A percentile compares a stretch with the other conserved stretches of the same genome.
Evolutionary conservation across 2,888 invertebrate species (phyloP).

Genomic region (Tachystola acroxantha): DNA sequence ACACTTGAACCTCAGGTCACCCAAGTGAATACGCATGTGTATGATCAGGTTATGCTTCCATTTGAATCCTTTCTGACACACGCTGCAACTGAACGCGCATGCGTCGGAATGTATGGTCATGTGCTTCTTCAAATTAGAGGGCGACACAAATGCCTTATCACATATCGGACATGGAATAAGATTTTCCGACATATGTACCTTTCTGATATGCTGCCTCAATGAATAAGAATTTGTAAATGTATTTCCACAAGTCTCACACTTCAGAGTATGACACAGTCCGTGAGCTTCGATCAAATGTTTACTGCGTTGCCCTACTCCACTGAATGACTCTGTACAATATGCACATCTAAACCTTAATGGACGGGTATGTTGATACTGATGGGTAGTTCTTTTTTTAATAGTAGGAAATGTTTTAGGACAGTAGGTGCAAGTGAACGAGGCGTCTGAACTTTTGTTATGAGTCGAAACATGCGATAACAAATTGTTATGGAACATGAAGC

Average conservation of each 20-base stretch:
- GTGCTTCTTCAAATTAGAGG: constrained; percentile 41
- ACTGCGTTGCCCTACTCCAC: constrained; percentile 42
- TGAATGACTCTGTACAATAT: constrained; percentile 36
- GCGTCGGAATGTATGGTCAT: constrained; percentile 52
- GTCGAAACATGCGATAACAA: not conserved
- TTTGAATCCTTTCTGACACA: constrained; percentile 41
- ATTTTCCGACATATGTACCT: constrained; percentile 27
- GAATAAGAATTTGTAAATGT: not conserved
- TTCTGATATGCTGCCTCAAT: not conserved
- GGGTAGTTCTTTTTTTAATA: constrained; percentile 39
- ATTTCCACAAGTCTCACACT: constrained; percentile 45
- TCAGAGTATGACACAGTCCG: constrained; percentile 18
- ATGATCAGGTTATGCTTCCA: constrained; percentile 37
- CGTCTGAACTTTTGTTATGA: constrained; percentile 7
- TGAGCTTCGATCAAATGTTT: constrained; percentile 38
- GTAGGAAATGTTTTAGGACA: constrained; percentile 35
- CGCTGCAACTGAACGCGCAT: constrained; percentile 50
- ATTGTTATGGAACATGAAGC: too few relatives aligned
- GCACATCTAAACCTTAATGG: constrained; percentile 26
- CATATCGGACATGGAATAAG: constrained; percentile 26
- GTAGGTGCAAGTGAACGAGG: constrained; percentile 21
- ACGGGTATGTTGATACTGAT: constrained; percentile 8
- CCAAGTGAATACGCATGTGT: constrained; percentile 41
- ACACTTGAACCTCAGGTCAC: constrained; percentile 32
- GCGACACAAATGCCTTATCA: constrained; percentile 19